Conservation (phyloP, 2,113 vertebrate genomes). For the Serilophus lunatus region DNA sequence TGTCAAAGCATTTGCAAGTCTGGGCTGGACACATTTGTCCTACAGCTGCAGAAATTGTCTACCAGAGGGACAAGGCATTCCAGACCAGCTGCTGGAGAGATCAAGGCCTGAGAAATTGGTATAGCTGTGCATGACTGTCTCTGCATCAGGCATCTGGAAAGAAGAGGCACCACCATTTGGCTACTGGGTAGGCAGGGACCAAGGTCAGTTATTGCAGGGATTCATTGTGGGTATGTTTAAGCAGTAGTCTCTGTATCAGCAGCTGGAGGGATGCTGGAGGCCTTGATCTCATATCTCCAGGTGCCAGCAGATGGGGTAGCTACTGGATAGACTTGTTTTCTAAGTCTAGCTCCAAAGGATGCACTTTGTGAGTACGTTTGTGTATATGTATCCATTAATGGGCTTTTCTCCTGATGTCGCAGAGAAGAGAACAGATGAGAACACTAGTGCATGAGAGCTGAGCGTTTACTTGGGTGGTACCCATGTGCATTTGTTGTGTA, state of each 20-base stretch:
- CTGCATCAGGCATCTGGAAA: neutral
- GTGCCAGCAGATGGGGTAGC: neutral
- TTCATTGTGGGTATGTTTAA: neutral
- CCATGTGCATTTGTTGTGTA: neutral
- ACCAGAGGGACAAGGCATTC: neutral
- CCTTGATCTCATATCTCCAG: neutral
- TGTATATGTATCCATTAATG: neutral
- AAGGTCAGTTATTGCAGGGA: neutral
- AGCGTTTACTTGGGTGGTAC: neutral
- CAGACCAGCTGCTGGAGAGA: neutral
- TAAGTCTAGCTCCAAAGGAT: neutral
- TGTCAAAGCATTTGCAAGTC: neutral
- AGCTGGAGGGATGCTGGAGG: neutral
- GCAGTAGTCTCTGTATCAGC: neutral
- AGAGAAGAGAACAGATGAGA: neutral
- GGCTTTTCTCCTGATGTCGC: neutral
- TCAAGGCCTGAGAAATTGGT: no score
- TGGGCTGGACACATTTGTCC: neutral
- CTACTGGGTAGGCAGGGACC: neutral
- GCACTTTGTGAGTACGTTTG: neutral
- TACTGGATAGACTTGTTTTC: neutral
- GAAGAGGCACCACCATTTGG: neutral
- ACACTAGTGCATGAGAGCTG: neutral
- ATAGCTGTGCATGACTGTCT: neutral
- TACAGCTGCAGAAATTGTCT: neutral